phyloP scores from a whole-genome alignment of 2,113 vertebrate species.

The Python bivittatus region DNA sequence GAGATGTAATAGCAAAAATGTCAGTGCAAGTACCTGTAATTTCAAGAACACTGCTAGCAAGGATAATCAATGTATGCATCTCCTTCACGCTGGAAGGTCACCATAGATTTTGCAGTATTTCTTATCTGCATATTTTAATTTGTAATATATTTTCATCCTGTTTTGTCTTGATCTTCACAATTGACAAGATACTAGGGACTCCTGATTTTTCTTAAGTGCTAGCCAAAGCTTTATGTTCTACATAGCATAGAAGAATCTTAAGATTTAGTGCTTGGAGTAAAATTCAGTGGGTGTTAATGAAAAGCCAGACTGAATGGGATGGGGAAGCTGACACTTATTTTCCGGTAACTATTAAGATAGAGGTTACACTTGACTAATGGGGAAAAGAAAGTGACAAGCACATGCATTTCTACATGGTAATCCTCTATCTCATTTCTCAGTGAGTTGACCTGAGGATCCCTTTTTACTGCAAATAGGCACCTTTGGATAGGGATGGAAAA shows the following conservation, averaged over 20 bases:
- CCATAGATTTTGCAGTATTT: neutral
- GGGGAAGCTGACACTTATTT: neutral
- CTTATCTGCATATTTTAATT: neutral
- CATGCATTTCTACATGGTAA: neutral
- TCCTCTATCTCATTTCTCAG: neutral
- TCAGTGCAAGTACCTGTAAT: neutral
- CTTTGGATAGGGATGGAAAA: neutral
- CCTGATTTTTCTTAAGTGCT: neutral
- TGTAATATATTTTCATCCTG: neutral
- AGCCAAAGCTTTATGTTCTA: neutral
- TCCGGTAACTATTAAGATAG: neutral
- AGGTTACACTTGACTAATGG: neutral
- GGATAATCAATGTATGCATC: neutral
- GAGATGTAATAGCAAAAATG: neutral
- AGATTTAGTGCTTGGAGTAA: neutral
- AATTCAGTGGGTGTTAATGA: neutral
- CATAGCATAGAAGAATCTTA: neutral
- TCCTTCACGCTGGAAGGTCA: neutral
- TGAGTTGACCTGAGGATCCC: neutral
- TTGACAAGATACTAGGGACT: neutral
- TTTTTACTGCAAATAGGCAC: neutral
- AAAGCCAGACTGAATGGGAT: neutral
- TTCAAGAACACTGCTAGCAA: neutral
- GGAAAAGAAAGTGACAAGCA: neutral
- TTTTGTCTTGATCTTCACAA: neutral